Conservation (phyloP, 2,888 invertebrate species). For the Antheraea assamensis region DNA sequence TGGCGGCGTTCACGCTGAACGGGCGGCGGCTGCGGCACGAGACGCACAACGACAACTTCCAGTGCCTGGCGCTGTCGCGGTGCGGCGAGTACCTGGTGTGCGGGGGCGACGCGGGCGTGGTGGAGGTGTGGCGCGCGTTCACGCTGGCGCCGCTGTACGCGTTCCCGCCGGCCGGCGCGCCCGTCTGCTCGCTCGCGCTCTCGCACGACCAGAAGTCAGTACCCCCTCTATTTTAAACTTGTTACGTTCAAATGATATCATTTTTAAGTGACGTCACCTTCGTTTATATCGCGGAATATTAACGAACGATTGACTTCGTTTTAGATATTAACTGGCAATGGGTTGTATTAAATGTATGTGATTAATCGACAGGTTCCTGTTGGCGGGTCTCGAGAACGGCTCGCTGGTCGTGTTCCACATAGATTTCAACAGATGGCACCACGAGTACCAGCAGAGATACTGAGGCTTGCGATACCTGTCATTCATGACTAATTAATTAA, state of each 20-base stretch:
- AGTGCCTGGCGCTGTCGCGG: constrained; percentile 96
- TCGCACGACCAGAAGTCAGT: constrained; percentile 99
- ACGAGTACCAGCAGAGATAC: constrained; percentile 97
- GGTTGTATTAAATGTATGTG: neutral
- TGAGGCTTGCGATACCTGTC: constrained; percentile 66
- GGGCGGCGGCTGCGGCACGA: constrained; percentile 94
- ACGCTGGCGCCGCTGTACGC: constrained; percentile 98
- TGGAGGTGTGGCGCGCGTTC: constrained; percentile 99
- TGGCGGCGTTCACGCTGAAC: constrained; percentile 97
- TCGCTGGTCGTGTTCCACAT: constrained; percentile 99
- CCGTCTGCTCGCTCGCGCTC: constrained; percentile 96
- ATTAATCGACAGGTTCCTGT: constrained; percentile 88
- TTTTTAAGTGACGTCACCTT: no score
- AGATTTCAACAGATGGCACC: constrained; percentile 99
- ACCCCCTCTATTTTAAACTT: neutral
- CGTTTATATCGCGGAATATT: no score
- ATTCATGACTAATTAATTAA: constrained; percentile 31
- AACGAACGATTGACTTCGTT: neutral
- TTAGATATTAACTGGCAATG: neutral
- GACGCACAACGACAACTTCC: constrained; percentile 96
- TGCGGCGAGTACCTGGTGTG: constrained; percentile 99
- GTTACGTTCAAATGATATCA: no score
- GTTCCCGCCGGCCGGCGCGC: constrained; percentile 98
- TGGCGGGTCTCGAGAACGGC: constrained; percentile 98
- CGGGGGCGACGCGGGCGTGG: constrained; percentile 97